Conservation (phyloP, 2,113 vertebrate species). For the Strigops habroptila region DNA sequence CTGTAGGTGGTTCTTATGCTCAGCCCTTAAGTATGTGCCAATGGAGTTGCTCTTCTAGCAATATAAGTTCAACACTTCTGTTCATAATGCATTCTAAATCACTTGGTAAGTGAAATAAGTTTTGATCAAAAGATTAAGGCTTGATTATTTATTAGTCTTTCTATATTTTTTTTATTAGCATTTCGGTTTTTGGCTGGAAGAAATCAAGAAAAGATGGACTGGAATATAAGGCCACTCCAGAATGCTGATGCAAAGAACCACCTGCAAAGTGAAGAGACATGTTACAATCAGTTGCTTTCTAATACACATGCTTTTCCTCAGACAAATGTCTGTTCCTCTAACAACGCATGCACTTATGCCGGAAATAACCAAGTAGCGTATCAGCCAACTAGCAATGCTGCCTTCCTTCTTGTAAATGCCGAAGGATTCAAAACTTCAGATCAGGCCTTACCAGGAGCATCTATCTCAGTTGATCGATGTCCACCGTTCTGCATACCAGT, state of each 20-base stretch:
- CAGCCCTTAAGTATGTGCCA: neutral
- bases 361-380: slow-evolving; percentile 22
- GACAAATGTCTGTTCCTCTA: slow-evolving; percentile 3
- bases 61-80: neutral
- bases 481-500: neutral
- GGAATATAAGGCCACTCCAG: slow-evolving; percentile 57
- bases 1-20: neutral
- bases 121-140: neutral
- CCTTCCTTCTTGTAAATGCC: neutral
- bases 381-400: neutral
- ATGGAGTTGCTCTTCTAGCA: neutral
- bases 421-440: slow-evolving; percentile 10
- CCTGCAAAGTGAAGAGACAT: neutral
- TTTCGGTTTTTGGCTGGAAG: slow-evolving; percentile 3
- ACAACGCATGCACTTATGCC: slow-evolving; percentile 17
- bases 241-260: neutral
- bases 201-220: slow-evolving; percentile 64
- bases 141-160: neutral
- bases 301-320: neutral
- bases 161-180: slow-evolving; percentile 30
- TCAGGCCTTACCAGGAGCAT: slow-evolving; percentile 17
- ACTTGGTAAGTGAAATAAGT: neutral
- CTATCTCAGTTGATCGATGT: neutral
- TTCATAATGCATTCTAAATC: neutral
- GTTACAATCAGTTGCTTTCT: slow-evolving; percentile 23